Base-by-base conservation (phyloP, 30 jellyfish, hydroid and myxozoan genomes). In the Aurelia coerulea region DNA sequence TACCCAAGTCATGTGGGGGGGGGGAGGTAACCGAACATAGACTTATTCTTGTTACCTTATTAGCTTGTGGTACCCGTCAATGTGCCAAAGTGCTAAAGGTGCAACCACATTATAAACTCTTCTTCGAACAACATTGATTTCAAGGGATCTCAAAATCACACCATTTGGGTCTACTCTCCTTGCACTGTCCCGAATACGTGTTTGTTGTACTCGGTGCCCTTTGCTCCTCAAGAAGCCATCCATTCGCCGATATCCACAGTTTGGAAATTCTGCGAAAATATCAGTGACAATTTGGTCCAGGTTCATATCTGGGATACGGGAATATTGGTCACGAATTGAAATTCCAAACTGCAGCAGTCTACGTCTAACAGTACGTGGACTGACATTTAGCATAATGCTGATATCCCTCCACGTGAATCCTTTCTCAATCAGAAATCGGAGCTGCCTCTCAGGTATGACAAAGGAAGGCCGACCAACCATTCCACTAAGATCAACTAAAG, bases 161-260 rank as follows among this genome's bases (percentile, higher is more conserved):
- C 85, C 46, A 64, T 51, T 52, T 14, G 90, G 90, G 39, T 62
- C 90, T 34, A 80, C 90, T 62, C 90, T 42, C 84, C 84, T 29
- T 12, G 65, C 66, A 39, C 69, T 18, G 42, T 63, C 73, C 17
- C 90, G 39, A 31, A 59, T 68, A 62, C 84, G 37, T 11, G 18
- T 10, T 16, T 64, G 52, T 6, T 31, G 51, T 1, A 79, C 34
- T 41, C 85, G 31, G 66, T 29, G 46, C n/a, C 75, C 83, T 33
- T 66, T 51, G 11, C 79, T 62, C 19, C 17, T 31, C 71, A 80
- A 39, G 52, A 51, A 49, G 29, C 90, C 90, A 14, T 29, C 32
- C 66, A 63, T 66, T 68, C 90, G 35, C 11, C 73, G 83, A 66
- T 29, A 80, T 10, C 86, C 85, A 80, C 76, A 51, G 62, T 80